These are phyloP conservation scores for Euwallacea similis DNA, from an alignment of 1,140 invertebrate species.

Conservation along the genomic window DNA sequence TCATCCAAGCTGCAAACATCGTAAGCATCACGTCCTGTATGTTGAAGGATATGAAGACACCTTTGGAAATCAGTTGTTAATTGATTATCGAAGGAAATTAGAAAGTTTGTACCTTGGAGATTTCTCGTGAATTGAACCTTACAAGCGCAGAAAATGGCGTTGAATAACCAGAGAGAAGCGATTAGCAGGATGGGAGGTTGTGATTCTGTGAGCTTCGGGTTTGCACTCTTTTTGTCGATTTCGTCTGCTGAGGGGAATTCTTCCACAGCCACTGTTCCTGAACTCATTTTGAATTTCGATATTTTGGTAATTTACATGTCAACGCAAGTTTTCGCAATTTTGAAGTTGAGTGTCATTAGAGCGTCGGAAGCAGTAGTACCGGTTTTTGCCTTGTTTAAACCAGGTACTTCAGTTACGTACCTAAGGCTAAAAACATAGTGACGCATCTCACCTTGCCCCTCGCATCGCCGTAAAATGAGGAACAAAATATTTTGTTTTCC, in stretches of 20 bases:
- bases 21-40: slow-evolving; percentile 39
- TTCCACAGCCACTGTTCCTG: slow-evolving; percentile 15
- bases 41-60: slow-evolving; percentile 38
- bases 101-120: slow-evolving; percentile 27
- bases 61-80: slow-evolving; percentile 13
- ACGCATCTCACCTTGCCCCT: too few relatives aligned
- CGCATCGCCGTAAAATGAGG: too few relatives aligned
- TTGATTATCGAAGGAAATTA: too few relatives aligned
- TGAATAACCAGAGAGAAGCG: slow-evolving; percentile 35
- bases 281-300: slow-evolving; percentile 28
- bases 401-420: too few relatives aligned
- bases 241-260: slow-evolving; percentile 8
- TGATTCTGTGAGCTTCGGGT: slow-evolving; percentile 21
- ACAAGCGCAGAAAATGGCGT: slow-evolving; percentile 37
- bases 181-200: slow-evolving; percentile 16
- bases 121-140: slow-evolving; percentile 38
- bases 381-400: too few relatives aligned
- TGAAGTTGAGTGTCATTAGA: too few relatives aligned
- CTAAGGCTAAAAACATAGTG: too few relatives aligned
- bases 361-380: too few relatives aligned
- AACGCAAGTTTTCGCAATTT: too few relatives aligned
- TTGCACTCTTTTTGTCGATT: neutral
- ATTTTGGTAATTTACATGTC: too few relatives aligned
- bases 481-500: too few relatives aligned
- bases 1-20: slow-evolving; percentile 37